Percentiles rank a stretch among this genome's conserved stretches.
These are phyloP conservation scores for Drosophila eugracilis DNA, from an alignment of 1,140 invertebrate genomes.

Conservation along the genomic window DNA sequence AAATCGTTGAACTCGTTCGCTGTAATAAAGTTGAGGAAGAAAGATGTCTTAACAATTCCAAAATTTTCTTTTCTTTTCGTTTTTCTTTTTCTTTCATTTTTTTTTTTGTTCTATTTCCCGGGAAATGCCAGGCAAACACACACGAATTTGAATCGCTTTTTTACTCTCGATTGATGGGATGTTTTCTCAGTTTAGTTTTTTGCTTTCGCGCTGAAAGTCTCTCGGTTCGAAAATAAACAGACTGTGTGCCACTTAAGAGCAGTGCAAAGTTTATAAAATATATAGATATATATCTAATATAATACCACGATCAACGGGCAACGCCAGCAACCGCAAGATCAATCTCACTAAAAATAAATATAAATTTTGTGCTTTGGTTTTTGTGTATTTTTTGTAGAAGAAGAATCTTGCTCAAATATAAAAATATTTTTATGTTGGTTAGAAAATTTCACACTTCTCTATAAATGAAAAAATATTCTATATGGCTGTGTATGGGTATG, in stretches of 20 bases:
- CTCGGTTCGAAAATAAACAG: constrained; percentile 82
- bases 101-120: constrained; percentile 11
- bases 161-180: constrained; percentile 23
- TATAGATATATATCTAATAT: constrained; percentile 44
- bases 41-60: constrained; percentile 26
- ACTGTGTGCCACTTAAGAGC: constrained; percentile 77
- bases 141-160: constrained; percentile 34
- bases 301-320: constrained; percentile 38
- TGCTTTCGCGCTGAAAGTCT: constrained; percentile 60
- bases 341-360: constrained; percentile 82
- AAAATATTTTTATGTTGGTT: constrained; percentile 53
- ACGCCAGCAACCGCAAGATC: constrained; percentile 62
- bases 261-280: constrained; percentile 75
- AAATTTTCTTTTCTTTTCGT: constrained; percentile 18
- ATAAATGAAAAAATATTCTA: constrained; percentile 49
- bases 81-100: neutral
- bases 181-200: constrained; percentile 52
- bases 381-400: constrained; percentile 13
- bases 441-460: constrained; percentile 48
- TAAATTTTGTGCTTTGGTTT: constrained; percentile 23
- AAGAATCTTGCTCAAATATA: constrained; percentile 36
- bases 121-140: constrained; percentile 30
- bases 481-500: constrained; percentile 11
- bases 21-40: constrained; percentile 85
- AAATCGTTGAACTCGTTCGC: constrained; percentile 87